Base-by-base conservation (phyloP, 2,888 invertebrate genomes). In the Mylabris sibirica region DNA sequence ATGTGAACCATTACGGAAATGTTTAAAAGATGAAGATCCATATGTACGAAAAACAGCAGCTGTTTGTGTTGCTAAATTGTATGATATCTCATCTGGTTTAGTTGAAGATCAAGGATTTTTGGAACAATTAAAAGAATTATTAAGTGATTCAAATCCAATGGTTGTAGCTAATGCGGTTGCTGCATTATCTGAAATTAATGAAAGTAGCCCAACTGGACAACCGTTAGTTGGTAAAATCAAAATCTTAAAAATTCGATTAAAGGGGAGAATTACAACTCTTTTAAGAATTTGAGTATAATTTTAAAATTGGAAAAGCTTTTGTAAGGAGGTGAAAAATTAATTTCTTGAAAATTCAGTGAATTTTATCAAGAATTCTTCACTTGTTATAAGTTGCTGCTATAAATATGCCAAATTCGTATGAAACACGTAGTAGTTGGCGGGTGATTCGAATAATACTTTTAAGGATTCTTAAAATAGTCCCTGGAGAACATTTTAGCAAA, bases 111-210 rank as follows among this genome's bases (percentile, higher is more conserved):
- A 99, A 89, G 99, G 98, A 35, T 99, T 99, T 85, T 87, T 99
- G 74, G 99, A 99, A 84, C 96, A 98, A 80, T 86, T 99, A 30
- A 97, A 97, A 84, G 99, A 99, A 85, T 87, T 99, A 64, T 87
- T 99, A 49, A 98, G 98, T 61, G 99, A 99, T 86, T 99, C 99
- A 0, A 99, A 99, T 87, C 99, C 99, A 0, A 99, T 99, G 99
- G 99, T 98, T 41, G 99, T 99, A 1, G 99, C 99, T 0, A 99
- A 99, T 86, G 99, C 99, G 0, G 99, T 99, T 17, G 99, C 99
- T 0, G 98, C 99, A 0, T 88, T 99, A 12, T 97, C 98, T 0
- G 99, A 99, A 86, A 99, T 99, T 79, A 97, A 99, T 82, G 99
- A 99, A 85, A 95, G 97, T 1, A 97, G 97, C 78, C 94, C 96